Evolutionary conservation across 2,113 vertebrate species (phyloP).

Genomic region (Microcebus ravelobensis): DNA sequence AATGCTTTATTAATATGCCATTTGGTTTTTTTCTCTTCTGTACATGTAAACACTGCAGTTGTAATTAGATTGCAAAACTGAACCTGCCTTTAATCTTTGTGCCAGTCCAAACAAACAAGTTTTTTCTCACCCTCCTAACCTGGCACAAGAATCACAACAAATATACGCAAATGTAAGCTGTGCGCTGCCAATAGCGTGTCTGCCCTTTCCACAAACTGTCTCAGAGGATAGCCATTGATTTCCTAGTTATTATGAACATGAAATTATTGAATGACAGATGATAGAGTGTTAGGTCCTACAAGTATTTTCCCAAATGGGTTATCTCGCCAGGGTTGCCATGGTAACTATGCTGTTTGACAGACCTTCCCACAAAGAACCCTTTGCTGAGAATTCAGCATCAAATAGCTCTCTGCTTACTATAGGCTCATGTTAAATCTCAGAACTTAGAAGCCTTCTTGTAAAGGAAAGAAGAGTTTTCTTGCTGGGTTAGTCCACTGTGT

Average conservation of each 20-base stretch:
- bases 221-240: conserved; percentile 91
- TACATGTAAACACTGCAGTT: conserved; percentile 67
- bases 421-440: conserved; percentile 62
- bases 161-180: conserved; percentile 66
- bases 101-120: conserved; percentile 49
- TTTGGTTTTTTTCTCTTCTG: conserved; percentile 71
- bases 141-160: conserved; percentile 15
- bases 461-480: conserved; percentile 64
- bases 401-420: conserved; percentile 82
- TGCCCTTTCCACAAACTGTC: conserved; percentile 84
- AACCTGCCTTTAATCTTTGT: conserved; percentile 68
- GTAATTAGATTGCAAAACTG: conserved; percentile 71
- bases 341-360: conserved; percentile 90
- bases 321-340: conserved; percentile 86
- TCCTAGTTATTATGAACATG: conserved; percentile 94
- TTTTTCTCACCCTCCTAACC: conserved; percentile 34
- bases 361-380: conserved; percentile 88
- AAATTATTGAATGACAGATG: conserved; percentile 95
- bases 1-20: conserved; percentile 69
- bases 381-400: conserved; percentile 87
- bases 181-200: conserved; percentile 33
- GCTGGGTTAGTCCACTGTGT: not conserved
- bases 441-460: conserved; percentile 65
- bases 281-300: conserved; percentile 91
- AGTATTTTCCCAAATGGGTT: conserved; percentile 90